Evolutionary conservation across 1,140 invertebrate species (phyloP), one percentile per base, ranked within the genome.

Genomic region (Cryptotermes secundus): DNA sequence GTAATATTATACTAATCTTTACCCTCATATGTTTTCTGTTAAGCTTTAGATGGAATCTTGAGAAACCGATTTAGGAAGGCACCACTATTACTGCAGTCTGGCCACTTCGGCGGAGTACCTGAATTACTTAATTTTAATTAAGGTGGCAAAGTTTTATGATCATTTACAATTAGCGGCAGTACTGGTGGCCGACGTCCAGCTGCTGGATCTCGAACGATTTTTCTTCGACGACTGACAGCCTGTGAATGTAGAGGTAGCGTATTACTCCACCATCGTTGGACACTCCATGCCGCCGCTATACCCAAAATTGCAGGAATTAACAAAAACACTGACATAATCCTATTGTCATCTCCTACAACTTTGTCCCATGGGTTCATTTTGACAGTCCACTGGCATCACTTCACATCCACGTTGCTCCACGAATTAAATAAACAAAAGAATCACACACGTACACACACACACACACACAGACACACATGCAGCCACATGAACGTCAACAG

Each of bases 211-310:
- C 83, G 83, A 24, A 34, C 35, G 14, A 84, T n/a, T 84, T 84
- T 84, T 79, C 83, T 79, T 31, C 83, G 83, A 79, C 83, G 83
- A 80, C 83, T 84, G 35, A 84, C 83, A 42, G 72, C 83, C 45
- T 84, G 34, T n/a, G 83, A 38, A 38, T 79, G 72, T 35, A 79
- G 45, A 14, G 83, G 72, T n/a, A 84, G n/a, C 16, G 49, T 42
- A 36, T 35, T 79, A 45, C 35, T 84, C 83, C 83, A 80, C 38
- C 59, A 34, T 22, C 83, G 35, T 42, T 45, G 72, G 19, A 79
- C 59, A 84, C 59, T 80, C 83, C 83, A 84, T 36, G 45, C 81
- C n/a, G 81, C 81, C 31, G 42, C 81, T n/a, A 82, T 26, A 31
- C 81, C 24, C 81, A 82, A 34, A n/a, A 82, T 26, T 45, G 81